Conservation (phyloP, 2,113 vertebrate species). For the Silurus meridionalis region DNA sequence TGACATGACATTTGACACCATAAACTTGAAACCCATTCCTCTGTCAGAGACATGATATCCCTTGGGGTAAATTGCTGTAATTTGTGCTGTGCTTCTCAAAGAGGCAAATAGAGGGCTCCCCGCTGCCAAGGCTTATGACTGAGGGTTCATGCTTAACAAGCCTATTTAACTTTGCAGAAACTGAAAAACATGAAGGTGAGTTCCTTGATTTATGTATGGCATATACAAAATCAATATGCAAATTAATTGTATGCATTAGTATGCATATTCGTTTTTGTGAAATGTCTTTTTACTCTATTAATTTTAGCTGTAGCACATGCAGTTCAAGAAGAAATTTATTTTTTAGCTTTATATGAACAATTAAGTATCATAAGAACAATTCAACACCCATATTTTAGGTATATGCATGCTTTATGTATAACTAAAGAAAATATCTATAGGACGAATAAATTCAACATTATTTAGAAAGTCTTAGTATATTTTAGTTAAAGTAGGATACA, state of each 20-base stretch:
- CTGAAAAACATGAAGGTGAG: constrained; percentile 49
- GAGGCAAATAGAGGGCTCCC: constrained; percentile 39
- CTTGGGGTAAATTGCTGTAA: constrained; percentile 65
- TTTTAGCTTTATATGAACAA: background rate
- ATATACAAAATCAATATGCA: background rate
- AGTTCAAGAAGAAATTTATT: constrained; percentile 26
- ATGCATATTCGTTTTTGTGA: constrained; percentile 17
- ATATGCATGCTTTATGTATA: background rate
- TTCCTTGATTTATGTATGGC: constrained; percentile 49
- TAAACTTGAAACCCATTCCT: constrained; percentile 62
- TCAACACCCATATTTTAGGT: background rate
- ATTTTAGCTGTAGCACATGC: background rate
- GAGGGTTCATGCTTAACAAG: constrained; percentile 52
- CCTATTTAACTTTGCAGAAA: constrained; percentile 54
- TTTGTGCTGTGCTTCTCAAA: constrained; percentile 60
- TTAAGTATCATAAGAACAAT: background rate
- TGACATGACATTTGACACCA: constrained; percentile 64
- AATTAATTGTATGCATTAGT: background rate
- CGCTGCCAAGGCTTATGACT: constrained; percentile 48
- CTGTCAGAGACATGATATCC: constrained; percentile 61
- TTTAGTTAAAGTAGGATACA: background rate
- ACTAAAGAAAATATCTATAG: background rate
- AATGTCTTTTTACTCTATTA: background rate
- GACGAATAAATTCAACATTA: background rate
- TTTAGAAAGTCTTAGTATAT: background rate